Evolutionary conservation across 2,113 vertebrate species (phyloP), one percentile per base, ranked within the genome.

Genomic region (Stictonetta naevosa): DNA sequence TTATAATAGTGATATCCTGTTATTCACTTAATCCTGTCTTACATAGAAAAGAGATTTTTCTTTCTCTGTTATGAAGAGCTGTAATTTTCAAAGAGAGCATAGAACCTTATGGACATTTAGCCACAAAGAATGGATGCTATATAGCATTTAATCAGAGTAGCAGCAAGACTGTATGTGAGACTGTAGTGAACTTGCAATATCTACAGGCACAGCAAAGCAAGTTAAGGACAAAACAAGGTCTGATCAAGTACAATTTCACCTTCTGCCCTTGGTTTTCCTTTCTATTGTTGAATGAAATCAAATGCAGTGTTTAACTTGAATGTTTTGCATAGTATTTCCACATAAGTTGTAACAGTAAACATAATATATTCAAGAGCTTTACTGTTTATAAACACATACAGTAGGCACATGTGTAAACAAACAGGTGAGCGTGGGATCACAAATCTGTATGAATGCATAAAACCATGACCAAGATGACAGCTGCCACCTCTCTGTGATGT

Each of bases 371-470:
- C 12, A 36, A 48, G n/a, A 15, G 3, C 20, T 36, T 40, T 66
- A 8, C 15, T 20, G 6, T 33, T 36, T 29, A 2, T n/a, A 28
- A 8, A 21, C 4, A 22, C 25, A 12, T 6, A 11, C 23, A 4
- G 18, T n/a, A 5, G 6, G 25, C 28, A 28, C 3, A 3, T 20
- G 67, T 13, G 17, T 10, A 3, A 2, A 6, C 4, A 17, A 40
- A 21, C 10, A 3, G n/a, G 31, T 9, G 19, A 42, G 11, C 0
- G 6, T n/a, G n/a, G n/a, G n/a, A 38, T 88, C 53, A 21, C 9
- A 25, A 48, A 22, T 11, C 3, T 58, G 22, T 56, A n/a, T 0
- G 4, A 34, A 2, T 0, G 0, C 2, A 1, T 7, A 12, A 71
- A 62, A 33, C 31, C 40, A 34, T 33, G 38, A 2, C 26, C 0